A percentile compares a stretch with the other conserved stretches of the same genome.
Conservation (phyloP, 2,888 invertebrate genomes). For the Hirudinaria manillensis region DNA sequence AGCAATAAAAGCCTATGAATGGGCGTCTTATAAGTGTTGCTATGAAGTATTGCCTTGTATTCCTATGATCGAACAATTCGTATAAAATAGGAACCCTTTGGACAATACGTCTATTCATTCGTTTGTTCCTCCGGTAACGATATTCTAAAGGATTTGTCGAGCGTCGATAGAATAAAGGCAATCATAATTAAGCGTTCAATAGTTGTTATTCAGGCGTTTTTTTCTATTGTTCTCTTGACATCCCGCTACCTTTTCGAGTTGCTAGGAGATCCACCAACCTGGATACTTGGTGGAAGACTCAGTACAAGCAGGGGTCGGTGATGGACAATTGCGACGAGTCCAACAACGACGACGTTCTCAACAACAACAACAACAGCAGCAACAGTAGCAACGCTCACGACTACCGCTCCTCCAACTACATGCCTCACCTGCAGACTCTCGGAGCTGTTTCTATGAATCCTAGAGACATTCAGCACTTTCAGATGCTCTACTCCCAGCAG, state of each 20-base stretch:
- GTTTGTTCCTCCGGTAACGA: slow-evolving; percentile 6
- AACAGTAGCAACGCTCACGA: background rate
- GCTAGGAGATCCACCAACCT: background rate
- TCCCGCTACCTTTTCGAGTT: no score
- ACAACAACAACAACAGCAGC: slow-evolving; percentile 20
- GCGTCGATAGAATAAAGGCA: background rate
- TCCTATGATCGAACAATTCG: background rate
- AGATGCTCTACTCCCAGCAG: background rate
- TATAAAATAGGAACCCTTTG: slow-evolving; percentile 11
- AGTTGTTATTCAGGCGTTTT: no score
- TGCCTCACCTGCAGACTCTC: background rate
- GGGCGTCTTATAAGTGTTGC: slow-evolving; percentile 9
- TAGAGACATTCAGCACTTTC: background rate
- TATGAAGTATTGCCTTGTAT: background rate
- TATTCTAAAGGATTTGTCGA: background rate
- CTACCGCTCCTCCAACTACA: background rate
- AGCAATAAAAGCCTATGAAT: slow-evolving; percentile 14
- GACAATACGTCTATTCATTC: slow-evolving; percentile 9
- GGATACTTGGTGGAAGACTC: slow-evolving; percentile 25
- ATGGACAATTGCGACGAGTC: background rate
- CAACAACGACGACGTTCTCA: slow-evolving; percentile 11
- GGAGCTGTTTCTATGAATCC: background rate
- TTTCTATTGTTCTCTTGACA: no score
- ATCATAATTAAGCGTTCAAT: slow-evolving; percentile 12
- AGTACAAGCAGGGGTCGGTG: slow-evolving; percentile 22